Conservation (phyloP, 1,140 invertebrate species). For the Acyrthosiphon pisum region DNA sequence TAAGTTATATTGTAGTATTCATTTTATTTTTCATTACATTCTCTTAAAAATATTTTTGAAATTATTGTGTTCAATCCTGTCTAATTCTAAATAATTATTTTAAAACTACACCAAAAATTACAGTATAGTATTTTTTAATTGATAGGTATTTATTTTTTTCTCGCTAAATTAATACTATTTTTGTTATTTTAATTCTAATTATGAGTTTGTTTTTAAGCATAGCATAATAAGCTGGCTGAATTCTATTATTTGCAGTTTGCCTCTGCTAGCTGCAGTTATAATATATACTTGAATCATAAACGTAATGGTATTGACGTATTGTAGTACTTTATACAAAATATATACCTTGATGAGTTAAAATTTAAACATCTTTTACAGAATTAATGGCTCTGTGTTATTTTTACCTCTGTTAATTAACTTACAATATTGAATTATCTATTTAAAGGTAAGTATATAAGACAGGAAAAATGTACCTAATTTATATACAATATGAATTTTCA, state of each 20-base stretch:
- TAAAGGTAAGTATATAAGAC: neutral
- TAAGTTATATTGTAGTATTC: neutral
- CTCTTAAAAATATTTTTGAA: neutral
- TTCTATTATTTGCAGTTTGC: neutral
- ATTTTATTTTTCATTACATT: conserved; percentile 2
- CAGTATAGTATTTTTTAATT: neutral
- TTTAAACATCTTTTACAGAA: neutral
- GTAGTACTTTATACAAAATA: neutral
- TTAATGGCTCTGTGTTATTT: neutral
- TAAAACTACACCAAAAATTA: neutral
- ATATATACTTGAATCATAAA: conserved; percentile 12
- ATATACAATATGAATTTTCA: neutral
- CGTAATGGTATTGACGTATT: neutral
- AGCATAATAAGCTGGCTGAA: neutral
- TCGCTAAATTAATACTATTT: neutral
- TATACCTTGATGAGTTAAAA: neutral
- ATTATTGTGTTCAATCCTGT: neutral
- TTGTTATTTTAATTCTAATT: neutral
- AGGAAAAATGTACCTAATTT: neutral
- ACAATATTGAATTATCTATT: neutral
- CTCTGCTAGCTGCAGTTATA: neutral
- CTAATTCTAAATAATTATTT: conserved; percentile 6
- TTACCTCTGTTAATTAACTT: neutral
- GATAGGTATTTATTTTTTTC: neutral
- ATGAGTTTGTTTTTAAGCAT: neutral